Conservation (phyloP, 1,140 invertebrate species). For the Gonatopus flavifemur region DNA sequence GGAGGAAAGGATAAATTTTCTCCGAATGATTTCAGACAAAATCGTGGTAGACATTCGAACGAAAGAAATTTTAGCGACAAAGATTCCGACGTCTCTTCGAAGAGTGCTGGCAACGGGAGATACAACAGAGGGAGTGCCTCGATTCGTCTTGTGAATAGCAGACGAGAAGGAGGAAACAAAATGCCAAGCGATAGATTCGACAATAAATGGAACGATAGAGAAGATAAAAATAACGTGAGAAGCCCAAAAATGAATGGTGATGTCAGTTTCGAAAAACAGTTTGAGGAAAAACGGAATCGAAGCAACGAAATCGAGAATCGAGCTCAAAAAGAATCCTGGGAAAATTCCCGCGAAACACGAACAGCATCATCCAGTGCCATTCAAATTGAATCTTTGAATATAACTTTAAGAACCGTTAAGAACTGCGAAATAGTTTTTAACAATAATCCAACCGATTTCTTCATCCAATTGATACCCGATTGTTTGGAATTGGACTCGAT, state of each 20-base stretch:
- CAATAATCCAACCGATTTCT: constrained; percentile 54
- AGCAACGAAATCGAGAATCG: constrained; percentile 1
- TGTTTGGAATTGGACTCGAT: constrained; percentile 46
- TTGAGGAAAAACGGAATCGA: not conserved
- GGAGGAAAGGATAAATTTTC: constrained; percentile 14
- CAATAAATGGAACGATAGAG: constrained; percentile 9
- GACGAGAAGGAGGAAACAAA: constrained; percentile 9
- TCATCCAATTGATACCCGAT: constrained; percentile 50
- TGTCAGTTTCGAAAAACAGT: not conserved
- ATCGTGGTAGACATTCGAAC: constrained; percentile 6
- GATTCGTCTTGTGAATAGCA: constrained; percentile 15
- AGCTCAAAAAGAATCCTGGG: not conserved
- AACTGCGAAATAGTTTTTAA: constrained; percentile 41
- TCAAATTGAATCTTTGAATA: constrained; percentile 30
- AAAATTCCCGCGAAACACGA: not conserved
- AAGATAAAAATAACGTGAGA: constrained; percentile 8
- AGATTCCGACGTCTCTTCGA: constrained; percentile 39
- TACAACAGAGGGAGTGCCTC: constrained; percentile 14
- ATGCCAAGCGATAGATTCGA: constrained; percentile 1
- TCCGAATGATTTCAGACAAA: constrained; percentile 14
- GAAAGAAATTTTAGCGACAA: constrained; percentile 39
- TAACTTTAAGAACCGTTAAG: constrained; percentile 35
- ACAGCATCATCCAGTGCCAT: constrained; percentile 3
- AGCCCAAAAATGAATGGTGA: constrained; percentile 13
- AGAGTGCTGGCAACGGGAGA: constrained; percentile 23